Percentiles rank a stretch among this genome's conserved stretches.
phyloP scores from a whole-genome alignment of 2,113 vertebrate genomes.

The Vanacampus margaritifer region DNA sequence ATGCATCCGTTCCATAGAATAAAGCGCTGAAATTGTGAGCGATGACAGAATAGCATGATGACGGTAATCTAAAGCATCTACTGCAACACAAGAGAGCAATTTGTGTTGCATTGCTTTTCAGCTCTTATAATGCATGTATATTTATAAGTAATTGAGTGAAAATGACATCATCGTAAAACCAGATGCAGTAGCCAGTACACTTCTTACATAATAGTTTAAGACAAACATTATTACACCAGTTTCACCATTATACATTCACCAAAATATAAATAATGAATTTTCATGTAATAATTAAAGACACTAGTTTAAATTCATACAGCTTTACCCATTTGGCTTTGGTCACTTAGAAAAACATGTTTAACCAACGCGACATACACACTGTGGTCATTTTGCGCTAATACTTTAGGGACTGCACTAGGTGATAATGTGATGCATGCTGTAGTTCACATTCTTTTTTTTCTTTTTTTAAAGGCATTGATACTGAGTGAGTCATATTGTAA shows the following conservation, averaged over 20 bases:
- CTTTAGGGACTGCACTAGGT: background rate
- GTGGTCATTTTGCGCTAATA: background rate
- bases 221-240: slow-evolving; percentile 5
- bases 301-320: background rate
- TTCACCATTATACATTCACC: slow-evolving; percentile 2
- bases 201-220: slow-evolving; percentile 21
- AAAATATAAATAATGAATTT: background rate
- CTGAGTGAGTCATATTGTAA: background rate
- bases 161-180: background rate
- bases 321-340: slow-evolving; percentile 24
- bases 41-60: background rate
- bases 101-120: background rate
- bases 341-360: slow-evolving; percentile 25
- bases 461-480: slow-evolving; percentile 1
- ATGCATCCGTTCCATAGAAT: background rate
- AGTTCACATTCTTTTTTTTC: slow-evolving; percentile 12
- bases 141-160: background rate
- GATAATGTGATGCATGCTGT: background rate
- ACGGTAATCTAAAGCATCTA: background rate
- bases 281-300: background rate
- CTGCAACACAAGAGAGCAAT: background rate
- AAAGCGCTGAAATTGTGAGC: background rate
- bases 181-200: background rate
- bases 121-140: background rate
- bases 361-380: background rate